Base-by-base conservation (phyloP, 2,113 vertebrate genomes). In the Cyprinus carpio region DNA sequence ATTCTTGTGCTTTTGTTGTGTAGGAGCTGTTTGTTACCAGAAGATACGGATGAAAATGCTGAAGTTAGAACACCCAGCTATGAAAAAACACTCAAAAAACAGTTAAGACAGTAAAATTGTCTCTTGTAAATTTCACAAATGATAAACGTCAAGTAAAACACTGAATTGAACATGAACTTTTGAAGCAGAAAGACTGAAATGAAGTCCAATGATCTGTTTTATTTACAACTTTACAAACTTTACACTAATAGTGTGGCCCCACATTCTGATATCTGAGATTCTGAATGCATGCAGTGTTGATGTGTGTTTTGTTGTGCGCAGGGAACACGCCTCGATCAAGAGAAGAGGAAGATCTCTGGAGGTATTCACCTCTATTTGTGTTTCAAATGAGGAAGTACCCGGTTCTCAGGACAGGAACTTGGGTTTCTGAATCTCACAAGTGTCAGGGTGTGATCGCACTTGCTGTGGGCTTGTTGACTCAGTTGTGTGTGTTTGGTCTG, bases 11-110 rank as follows among this genome's bases (percentile, higher is more conserved):
- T 5, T 8, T 37, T 82, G 6, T 84, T 81, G 29, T 89, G 15
- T 85, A 96, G 96, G 92, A 95, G 88, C 82, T 95, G 95, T 88
- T 95, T 92, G 78, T 86, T 92, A 78, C 94, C 95, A 75, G 93
- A 96, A 88, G 95, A 96, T 87, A 89, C 91, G 71, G 95, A 96
- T 76, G 90, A 93, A 40, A 89, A 84, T 0, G 91, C 92, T 84
- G 94, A 95, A 72, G 91, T 92, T 81, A 88, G 90, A 58, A 92
- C 90, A 79, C 88, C 92, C 16, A 94, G 92, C 84, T 94, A 94
- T 88, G 92, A 93, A 83, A 95, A 92, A 90, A 95, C 91, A 87
- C 88, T 90, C 87, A 94, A 93, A 88, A 95, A 95, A 92, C 92
- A 92, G 95, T 96, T 95, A 92, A 92, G 92, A 91, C 87, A 83